phyloP scores from a whole-genome alignment of 1,140 invertebrate genomes.

The Ceratina australensis region DNA sequence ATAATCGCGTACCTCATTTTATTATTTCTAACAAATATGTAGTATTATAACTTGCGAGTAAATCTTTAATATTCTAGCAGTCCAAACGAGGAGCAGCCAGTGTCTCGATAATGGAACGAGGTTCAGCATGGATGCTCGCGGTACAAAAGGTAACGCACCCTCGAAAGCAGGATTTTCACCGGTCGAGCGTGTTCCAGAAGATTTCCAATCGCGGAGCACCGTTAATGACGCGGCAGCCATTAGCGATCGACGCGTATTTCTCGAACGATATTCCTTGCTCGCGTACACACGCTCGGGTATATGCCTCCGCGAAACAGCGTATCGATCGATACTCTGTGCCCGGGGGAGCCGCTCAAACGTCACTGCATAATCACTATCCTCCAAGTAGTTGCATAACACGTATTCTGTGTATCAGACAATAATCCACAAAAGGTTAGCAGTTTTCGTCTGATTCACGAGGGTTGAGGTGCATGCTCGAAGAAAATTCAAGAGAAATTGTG shows the following conservation, averaged over 20 bases:
- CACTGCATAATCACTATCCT: constrained; percentile 37
- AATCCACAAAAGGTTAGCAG: too few relatives aligned
- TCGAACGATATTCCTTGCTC: constrained; percentile 8
- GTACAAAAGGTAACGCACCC: constrained; percentile 11
- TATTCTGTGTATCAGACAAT: too few relatives aligned
- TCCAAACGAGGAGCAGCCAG: too few relatives aligned
- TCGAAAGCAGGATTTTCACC: constrained; percentile 22
- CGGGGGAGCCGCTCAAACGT: background rate
- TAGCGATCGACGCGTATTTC: constrained; percentile 45
- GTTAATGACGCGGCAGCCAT: constrained; percentile 47
- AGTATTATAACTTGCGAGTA: too few relatives aligned
- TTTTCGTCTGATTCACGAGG: too few relatives aligned
- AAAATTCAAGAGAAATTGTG: too few relatives aligned
- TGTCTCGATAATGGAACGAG: too few relatives aligned
- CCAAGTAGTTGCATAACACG: background rate
- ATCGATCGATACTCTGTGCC: constrained; percentile 27
- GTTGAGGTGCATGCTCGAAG: too few relatives aligned
- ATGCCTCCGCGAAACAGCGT: background rate
- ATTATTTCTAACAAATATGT: too few relatives aligned
- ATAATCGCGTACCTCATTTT: too few relatives aligned
- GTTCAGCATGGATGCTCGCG: too few relatives aligned
- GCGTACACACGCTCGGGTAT: background rate
- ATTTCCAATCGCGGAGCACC: constrained; percentile 33
- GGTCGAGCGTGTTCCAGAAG: constrained; percentile 37
- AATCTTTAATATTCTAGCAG: too few relatives aligned